phyloP scores from a whole-genome alignment of 2,797 vertebrate species.

The Ptychobarbus kaznakovi region DNA sequence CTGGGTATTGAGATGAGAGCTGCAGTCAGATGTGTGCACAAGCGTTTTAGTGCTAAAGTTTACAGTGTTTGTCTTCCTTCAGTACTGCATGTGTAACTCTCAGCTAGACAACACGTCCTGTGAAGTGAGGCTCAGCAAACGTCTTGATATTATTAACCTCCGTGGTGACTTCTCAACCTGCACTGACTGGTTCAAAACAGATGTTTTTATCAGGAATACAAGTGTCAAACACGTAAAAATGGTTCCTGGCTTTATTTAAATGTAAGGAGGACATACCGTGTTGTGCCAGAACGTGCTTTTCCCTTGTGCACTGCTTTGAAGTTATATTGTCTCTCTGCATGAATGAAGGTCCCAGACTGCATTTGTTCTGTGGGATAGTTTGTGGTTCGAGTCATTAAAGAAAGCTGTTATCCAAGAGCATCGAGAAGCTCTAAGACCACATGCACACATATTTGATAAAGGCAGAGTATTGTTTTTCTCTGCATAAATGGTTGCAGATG shows the following conservation, averaged over 20 bases:
- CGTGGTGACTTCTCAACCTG: slow-evolving; percentile 4
- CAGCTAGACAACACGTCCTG: slow-evolving; percentile 44
- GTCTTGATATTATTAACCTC: slow-evolving; percentile 24
- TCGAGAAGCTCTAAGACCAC: slow-evolving; percentile 26
- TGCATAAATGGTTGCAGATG: slow-evolving; percentile 40
- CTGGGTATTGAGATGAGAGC: slow-evolving; percentile 16
- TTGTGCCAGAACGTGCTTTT: background rate
- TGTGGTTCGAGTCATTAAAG: slow-evolving; percentile 29
- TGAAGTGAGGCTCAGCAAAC: slow-evolving; percentile 49
- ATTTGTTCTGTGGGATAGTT: slow-evolving; percentile 48
- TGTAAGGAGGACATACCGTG: background rate
- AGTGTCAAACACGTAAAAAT: background rate
- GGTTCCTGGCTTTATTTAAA: background rate
- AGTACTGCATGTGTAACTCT: background rate
- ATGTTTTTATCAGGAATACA: background rate
- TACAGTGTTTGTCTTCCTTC: slow-evolving; percentile 3
- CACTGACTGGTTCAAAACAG: background rate
- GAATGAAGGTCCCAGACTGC: slow-evolving; percentile 54
- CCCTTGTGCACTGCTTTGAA: background rate
- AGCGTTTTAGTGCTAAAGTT: background rate
- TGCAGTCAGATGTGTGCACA: slow-evolving; percentile 2
- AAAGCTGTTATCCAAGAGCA: slow-evolving; percentile 39
- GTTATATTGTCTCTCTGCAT: slow-evolving; percentile 30
- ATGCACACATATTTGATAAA: slow-evolving; percentile 42
- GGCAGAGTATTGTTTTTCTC: slow-evolving; percentile 22